Base-by-base conservation (phyloP, 2,888 invertebrate species). In the Drosophila tanythrix region DNA sequence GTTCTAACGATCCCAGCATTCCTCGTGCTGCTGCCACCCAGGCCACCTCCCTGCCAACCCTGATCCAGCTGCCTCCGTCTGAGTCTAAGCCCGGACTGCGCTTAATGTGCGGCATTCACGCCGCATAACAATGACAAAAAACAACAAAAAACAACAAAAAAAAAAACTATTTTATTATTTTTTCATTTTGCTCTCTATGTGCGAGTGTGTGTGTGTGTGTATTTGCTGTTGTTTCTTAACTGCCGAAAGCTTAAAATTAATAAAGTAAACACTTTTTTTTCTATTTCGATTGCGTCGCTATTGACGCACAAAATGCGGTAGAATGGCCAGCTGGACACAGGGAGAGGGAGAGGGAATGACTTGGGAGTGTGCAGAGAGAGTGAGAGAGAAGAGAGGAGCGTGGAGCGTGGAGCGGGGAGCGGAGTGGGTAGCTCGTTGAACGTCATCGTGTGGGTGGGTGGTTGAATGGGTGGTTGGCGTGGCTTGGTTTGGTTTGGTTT, bases 211-310 rank as follows among this genome's bases (percentile, higher is more conserved):
- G 50, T 50, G 59, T 51, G 64, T 62, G 11, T 75, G 25, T 46
- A 1, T 27, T 55, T 68, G 66, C 61, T 74, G 61, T 70, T 79
- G 66, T 81, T 79, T 81, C 70, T 83, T 83, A 88, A 88, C 85
- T 88, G 83, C 83, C 83, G 70, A 88, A 86, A 85, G 85, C 83
- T 88, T 86, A 80, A 85, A 85, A 85, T 85, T 85, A 86, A 86
- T 88, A 86, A 88, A 85, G 88, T 82, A 85, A 88, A 85, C 82
- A 85, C 51, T 63, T 63, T 61, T 68, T 57, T 72, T 70, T 71
- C 67, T 67, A 51, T 73, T 59, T 73, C 59, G 50, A 57, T 77
- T 62, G 67, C 55, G 58, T 69, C 58, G 73, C 74, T 51, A 74
- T 76, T 80, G 81, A 80, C 77, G 77, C 77, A 80, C 74, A 66